Base-by-base conservation (phyloP, 2,113 vertebrate genomes). In the Pelodiscus sinensis region DNA sequence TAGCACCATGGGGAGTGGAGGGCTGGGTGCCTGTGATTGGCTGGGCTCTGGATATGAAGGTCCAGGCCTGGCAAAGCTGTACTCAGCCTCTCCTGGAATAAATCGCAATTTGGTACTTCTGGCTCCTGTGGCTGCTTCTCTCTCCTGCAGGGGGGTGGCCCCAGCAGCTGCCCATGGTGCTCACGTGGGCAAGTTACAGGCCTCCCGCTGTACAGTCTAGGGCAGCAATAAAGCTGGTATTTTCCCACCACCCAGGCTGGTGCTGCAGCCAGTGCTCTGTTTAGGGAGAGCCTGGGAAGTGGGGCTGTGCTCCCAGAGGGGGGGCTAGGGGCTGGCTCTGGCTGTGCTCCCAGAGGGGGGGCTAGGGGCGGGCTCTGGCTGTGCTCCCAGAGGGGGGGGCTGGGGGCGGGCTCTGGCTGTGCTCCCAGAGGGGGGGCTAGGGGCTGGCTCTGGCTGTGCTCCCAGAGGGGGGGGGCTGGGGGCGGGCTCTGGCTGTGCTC, bases 71-170 rank as follows among this genome's bases (percentile, higher is more conserved):
- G 35, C 14, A 75, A 54, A 0, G 25, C 56, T 57, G 65, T 73
- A 19, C 89, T 88, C 38, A 21, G 77, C 77, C 4, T 10, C 65
- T 88, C 89, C 95, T 95, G 92, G 94, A 97, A 97, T 97, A 97
- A 97, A 97, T 51, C 16, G 1, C 11, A 38, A 71, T 86, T 87
- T 85, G 62, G 35, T 35, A 79, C 51, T 50, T 8, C n/a, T 0
- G 3, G 62, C 2, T 25, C 85, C 27, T 5, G 77, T 44, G 79
- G 54, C 9, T 75, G 51, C 54, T 77, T 85, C 83, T 88, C 82
- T 85, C 52, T 81, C 5, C 35, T 38, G 19, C 50, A 16, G 8
- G 62, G 11, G 38, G 7, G 14, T 10, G 27, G 9, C 14, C 1
- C 51, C 27, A 31, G 79, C 57, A 71, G 9, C 51, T 71, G 87